Evolutionary conservation across 2,888 invertebrate genomes (phyloP).

Genomic region (Himalopsyche japonica): DNA sequence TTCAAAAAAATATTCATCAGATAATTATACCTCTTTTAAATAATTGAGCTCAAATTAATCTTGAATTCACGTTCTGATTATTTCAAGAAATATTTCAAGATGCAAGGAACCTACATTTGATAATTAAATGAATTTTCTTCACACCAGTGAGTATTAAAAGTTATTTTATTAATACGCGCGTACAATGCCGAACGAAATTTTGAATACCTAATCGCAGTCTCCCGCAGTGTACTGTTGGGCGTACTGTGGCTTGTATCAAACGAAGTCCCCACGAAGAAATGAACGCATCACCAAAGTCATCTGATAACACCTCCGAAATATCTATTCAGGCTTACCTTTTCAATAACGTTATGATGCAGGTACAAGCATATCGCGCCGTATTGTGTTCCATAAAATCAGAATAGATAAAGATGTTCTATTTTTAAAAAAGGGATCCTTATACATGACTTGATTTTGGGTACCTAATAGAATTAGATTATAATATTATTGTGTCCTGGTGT

Average conservation of each 20-base stretch:
- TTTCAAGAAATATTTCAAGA: background rate
- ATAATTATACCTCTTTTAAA: background rate
- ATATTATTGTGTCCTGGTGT: background rate
- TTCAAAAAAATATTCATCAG: background rate
- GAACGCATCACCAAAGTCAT: background rate
- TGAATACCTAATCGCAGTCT: background rate
- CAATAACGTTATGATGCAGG: background rate
- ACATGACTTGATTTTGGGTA: background rate
- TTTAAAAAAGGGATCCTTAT: background rate
- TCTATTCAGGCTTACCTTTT: background rate
- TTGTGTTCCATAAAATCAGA: background rate
- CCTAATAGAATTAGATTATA: background rate
- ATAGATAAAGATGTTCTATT: background rate
- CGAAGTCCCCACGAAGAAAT: background rate
- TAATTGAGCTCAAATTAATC: background rate
- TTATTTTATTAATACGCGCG: background rate
- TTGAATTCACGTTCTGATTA: background rate
- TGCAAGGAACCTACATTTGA: background rate
- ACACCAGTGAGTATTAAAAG: background rate
- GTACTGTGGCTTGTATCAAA: background rate
- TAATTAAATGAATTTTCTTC: background rate
- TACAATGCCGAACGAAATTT: background rate
- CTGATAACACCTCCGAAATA: background rate
- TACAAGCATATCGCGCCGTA: background rate
- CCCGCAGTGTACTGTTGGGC: background rate